Conservation (phyloP, 2,113 vertebrate species). For the Coreoperca whiteheadi region DNA sequence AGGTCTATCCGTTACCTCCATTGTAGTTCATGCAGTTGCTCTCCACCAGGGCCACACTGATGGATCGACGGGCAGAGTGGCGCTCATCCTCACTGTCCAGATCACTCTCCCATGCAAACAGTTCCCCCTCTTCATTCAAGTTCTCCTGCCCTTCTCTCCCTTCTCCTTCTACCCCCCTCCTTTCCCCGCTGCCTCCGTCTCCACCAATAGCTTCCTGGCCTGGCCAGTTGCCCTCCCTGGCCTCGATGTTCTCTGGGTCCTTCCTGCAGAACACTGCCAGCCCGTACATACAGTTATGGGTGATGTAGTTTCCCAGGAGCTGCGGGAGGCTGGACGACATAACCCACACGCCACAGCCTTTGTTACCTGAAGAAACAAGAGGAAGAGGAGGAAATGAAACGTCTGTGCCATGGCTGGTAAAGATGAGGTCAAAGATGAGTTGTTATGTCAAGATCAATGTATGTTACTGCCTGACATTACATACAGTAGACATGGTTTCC, state of each 20-base stretch:
- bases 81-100: constrained; percentile 89
- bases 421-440: neutral
- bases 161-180: constrained; percentile 73
- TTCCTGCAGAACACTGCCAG: constrained; percentile 91
- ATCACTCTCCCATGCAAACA: constrained; percentile 89
- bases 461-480: constrained; percentile 39
- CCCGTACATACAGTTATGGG: constrained; percentile 91
- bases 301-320: constrained; percentile 89
- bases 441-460: neutral
- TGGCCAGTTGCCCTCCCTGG: constrained; percentile 80
- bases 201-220: constrained; percentile 78
- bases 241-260: constrained; percentile 80
- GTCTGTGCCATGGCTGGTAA: neutral
- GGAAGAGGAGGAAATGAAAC: constrained; percentile 6
- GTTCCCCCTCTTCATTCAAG: constrained; percentile 90
- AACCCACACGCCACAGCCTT: constrained; percentile 93
- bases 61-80: constrained; percentile 78
- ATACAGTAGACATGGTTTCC: constrained; percentile 92
- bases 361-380: constrained; percentile 84
- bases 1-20: constrained; percentile 76
- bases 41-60: constrained; percentile 89
- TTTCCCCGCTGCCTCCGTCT: constrained; percentile 73
- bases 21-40: constrained; percentile 92
- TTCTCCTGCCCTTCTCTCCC: constrained; percentile 86
- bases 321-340: constrained; percentile 93